phyloP scores from a whole-genome alignment of 2,113 vertebrate species.

The Anthoscopus minutus region DNA sequence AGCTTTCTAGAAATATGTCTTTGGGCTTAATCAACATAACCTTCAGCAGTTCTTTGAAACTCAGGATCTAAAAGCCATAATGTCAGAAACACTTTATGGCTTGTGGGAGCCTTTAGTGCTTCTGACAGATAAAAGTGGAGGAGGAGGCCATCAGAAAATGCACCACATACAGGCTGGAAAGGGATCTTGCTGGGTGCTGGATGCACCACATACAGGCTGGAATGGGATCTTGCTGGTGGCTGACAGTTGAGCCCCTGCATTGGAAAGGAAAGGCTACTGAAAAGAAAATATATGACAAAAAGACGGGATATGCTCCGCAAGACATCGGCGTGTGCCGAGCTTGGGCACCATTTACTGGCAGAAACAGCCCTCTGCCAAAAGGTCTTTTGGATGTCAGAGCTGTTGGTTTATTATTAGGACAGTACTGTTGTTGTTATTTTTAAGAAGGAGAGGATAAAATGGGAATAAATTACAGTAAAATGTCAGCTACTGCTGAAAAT shows the following conservation, averaged over 20 bases:
- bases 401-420: background rate
- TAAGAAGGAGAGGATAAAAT: background rate
- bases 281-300: background rate
- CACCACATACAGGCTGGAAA: background rate
- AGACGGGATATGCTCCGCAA: rapidly evolving
- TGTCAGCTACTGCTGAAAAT: conserved; percentile 21
- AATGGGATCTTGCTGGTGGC: background rate
- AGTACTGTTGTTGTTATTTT: background rate
- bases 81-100: conserved; percentile 52
- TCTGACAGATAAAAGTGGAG: conserved; percentile 48
- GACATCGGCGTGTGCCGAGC: rapidly evolving
- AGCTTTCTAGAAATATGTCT: conserved; percentile 45
- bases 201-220: background rate
- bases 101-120: conserved; percentile 15
- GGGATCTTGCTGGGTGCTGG: background rate
- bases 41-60: conserved; percentile 53
- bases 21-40: conserved; percentile 52
- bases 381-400: background rate
- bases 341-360: background rate
- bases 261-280: background rate
- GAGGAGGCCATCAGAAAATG: background rate
- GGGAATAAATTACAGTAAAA: background rate
- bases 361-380: background rate
- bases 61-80: conserved; percentile 37
- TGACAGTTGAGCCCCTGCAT: background rate